Evolutionary conservation across 2,797 vertebrate species (phyloP).

Genomic region (Netta rufina): DNA sequence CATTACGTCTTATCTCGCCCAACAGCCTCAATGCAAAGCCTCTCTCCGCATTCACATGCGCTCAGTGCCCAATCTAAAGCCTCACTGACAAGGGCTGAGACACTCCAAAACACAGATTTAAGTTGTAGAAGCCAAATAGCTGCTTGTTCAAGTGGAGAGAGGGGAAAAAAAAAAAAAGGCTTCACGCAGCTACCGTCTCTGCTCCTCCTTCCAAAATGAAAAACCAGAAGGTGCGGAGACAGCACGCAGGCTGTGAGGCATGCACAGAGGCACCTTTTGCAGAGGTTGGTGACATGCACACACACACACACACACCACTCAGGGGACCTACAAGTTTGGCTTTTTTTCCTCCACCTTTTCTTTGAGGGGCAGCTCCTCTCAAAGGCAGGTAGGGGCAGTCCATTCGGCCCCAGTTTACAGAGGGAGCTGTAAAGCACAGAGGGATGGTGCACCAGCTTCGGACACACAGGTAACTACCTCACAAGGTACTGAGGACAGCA

Average conservation of each 20-base stretch:
- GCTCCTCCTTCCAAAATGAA: neutral
- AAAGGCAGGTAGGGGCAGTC: neutral
- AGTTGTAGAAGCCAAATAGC: neutral
- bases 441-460: neutral
- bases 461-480: neutral
- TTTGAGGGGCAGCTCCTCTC: neutral
- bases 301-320: neutral
- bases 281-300: fast-evolving
- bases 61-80: neutral
- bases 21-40: neutral
- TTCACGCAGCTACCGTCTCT: neutral
- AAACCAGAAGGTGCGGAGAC: neutral
- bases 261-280: neutral
- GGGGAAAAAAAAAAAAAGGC: neutral
- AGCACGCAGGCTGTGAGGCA: neutral
- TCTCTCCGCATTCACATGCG: neutral
- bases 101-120: neutral
- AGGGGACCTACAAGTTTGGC: neutral
- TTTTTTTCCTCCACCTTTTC: neutral
- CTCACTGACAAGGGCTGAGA: neutral
- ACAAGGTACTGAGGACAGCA: neutral
- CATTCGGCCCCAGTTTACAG: neutral
- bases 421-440: neutral
- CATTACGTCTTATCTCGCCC: neutral
- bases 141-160: neutral